Evolutionary conservation across 2,888 invertebrate species (phyloP).

Genomic region (Parasteatoda lunata): DNA sequence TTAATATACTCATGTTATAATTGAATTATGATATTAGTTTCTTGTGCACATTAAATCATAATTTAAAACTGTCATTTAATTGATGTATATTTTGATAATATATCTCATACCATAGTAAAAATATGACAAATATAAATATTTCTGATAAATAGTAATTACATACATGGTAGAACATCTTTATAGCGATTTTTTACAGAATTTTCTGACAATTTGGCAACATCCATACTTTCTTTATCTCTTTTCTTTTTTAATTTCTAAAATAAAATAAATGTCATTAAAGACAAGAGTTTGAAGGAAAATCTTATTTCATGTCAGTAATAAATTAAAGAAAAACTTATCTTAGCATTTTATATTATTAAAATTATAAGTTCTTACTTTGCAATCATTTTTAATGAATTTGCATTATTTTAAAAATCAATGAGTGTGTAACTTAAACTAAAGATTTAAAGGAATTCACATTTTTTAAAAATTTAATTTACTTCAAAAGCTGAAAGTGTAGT

Average conservation of each 20-base stretch:
- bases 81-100: no score
- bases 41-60: no score
- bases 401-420: no score
- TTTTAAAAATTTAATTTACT: conserved; percentile 20
- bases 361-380: not conserved
- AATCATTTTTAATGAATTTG: not conserved
- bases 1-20: no score
- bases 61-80: no score
- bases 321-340: not conserved
- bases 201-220: conserved; percentile 85
- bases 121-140: not conserved
- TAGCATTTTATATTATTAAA: not conserved
- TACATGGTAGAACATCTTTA: conserved; percentile 91
- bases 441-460: not conserved
- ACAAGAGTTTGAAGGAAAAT: not conserved
- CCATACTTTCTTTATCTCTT: conserved; percentile 88
- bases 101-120: no score
- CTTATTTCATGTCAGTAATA: not conserved
- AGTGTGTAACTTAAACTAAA: no score
- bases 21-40: no score
- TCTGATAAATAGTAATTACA: conserved; percentile 71
- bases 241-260: conserved; percentile 85
- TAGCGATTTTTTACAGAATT: conserved; percentile 96
- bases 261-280: conserved; percentile 16
- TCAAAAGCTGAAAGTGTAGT: conserved; percentile 52